phyloP scores from a whole-genome alignment of 23 tunicate species.

The Styela clava region DNA sequence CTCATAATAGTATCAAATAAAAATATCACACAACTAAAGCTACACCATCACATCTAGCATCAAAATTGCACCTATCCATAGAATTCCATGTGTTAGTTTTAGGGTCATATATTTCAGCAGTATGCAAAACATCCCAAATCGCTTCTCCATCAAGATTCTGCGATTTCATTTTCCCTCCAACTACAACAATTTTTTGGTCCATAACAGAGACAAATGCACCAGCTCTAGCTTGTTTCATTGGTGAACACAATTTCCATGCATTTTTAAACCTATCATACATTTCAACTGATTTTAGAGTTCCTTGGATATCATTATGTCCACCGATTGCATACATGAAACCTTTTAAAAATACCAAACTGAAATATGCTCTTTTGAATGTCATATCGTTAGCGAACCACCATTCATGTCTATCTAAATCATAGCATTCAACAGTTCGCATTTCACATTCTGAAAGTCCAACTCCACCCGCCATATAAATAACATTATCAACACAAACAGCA shows the following conservation, averaged over 20 bases:
- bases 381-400: constrained; percentile 26
- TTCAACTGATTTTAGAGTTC: constrained; percentile 31
- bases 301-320: constrained; percentile 16
- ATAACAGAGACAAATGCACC: constrained; percentile 33
- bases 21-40: constrained; percentile 1
- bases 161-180: constrained; percentile 3
- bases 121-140: constrained; percentile 3
- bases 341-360: background rate
- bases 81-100: background rate
- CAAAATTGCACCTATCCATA: background rate
- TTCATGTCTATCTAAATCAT: constrained; percentile 18
- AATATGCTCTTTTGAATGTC: constrained; percentile 14
- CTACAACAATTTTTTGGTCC: constrained; percentile 18
- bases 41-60: constrained; percentile 23
- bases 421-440: constrained; percentile 13
- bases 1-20: no score
- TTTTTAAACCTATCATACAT: constrained; percentile 4
- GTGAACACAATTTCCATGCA: constrained; percentile 4
- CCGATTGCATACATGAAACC: constrained; percentile 13
- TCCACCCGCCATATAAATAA: constrained; percentile 30
- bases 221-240: constrained; percentile 18
- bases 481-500: constrained; percentile 7
- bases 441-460: constrained; percentile 12
- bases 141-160: background rate
- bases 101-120: constrained; percentile 19